Evolutionary conservation across 2,888 invertebrate species (phyloP), one percentile per base, ranked within the genome.

Genomic region (Mechanitis messenoides): DNA sequence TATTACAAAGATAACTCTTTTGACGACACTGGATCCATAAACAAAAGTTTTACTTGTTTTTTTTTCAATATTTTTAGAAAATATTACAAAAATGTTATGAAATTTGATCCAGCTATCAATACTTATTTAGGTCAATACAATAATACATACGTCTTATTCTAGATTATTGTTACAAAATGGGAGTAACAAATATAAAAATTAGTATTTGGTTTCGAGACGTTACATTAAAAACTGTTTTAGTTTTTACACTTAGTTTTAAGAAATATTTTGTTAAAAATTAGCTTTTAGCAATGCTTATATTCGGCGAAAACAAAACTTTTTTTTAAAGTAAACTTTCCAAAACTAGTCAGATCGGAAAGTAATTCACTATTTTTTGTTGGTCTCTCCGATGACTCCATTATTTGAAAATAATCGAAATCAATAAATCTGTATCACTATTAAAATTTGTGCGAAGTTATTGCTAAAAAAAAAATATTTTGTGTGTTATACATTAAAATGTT

Each of bases 151-250:
- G 35, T 5, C 50, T 63, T 57, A 45, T 7, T n/a, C 56, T 53
- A 61, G 33, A 42, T 62, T 53, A 59, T 33, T 53, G 54, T 61
- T 64, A 59, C 54, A 57, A 53, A 57, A 38, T 55, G 33, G 35
- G 45, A 60, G 55, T 56, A 62, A 65, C 57, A 60, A 60, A 61
- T 73, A 80, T 77, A 81, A 71, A 77, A 76, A 84, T 85, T 86
- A 85, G 83, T 87, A 85, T 87, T 87, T 87, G 87, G 87, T 82
- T 79, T 81, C 75, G 73, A 79, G 77, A 78, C 76, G 68, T 57
- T 11, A 65, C 62, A 58, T 59, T 60, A 57, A 57, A 54, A 65
- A 42, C 42, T 9, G 42, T 9, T 42, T 42, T 42, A 42, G 42
- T 42, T 42, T 42, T 9, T 11, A 11, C 42, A 11, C 42, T 7